Evolutionary conservation across 2,113 vertebrate species (phyloP).

Genomic region (Pyrgilauda ruficollis): DNA sequence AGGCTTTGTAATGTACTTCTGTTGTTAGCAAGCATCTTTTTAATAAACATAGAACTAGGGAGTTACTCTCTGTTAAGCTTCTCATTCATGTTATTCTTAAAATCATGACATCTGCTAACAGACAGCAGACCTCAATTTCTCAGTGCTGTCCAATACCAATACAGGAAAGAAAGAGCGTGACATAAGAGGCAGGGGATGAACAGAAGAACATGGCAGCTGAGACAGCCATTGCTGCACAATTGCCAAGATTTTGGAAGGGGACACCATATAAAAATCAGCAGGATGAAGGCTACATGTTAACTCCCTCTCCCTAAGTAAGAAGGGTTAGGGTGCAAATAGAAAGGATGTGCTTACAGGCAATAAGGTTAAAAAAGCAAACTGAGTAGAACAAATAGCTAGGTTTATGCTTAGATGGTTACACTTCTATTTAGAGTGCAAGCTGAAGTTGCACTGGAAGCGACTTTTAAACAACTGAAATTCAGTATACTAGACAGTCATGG

Average conservation of each 20-base stretch:
- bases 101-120: neutral
- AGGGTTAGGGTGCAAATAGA: neutral
- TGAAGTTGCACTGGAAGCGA: neutral
- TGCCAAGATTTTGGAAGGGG: neutral
- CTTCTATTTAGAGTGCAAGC: neutral
- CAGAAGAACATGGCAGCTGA: neutral
- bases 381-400: neutral
- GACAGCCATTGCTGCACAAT: neutral
- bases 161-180: fast-evolving
- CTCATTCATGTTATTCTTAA: neutral
- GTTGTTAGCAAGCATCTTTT: neutral
- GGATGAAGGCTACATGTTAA: neutral
- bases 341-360: neutral
- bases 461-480: neutral
- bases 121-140: neutral
- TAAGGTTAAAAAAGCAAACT: neutral
- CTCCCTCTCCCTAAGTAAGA: neutral
- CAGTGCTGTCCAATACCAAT: neutral
- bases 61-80: neutral
- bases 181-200: neutral
- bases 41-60: neutral
- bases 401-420: neutral
- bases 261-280: neutral
- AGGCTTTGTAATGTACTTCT: neutral
- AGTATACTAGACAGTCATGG: neutral